A percentile compares a stretch with the other conserved stretches of the same genome.
These are phyloP conservation scores for Galerucella pusilla DNA, from an alignment of 2,888 invertebrate genomes.

Conservation along the genomic window DNA sequence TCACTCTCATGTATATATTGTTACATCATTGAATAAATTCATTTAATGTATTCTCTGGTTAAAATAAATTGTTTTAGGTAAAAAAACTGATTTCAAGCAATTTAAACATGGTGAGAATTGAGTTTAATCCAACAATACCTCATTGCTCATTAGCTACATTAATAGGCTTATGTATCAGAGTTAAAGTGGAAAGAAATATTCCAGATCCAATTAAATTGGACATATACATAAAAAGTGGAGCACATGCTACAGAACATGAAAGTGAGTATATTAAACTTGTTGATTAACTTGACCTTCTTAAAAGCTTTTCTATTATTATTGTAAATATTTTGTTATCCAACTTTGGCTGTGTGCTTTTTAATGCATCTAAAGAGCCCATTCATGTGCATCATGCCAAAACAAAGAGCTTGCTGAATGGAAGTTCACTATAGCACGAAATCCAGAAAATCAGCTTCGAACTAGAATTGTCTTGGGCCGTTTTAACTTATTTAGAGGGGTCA, in stretches of 20 bases:
- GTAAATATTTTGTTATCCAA: no score
- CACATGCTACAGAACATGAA: constrained; percentile 91
- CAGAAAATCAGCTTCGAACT: no score
- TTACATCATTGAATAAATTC: neutral
- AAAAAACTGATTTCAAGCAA: constrained; percentile 74
- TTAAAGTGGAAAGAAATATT: constrained; percentile 84
- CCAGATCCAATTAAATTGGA: constrained; percentile 87
- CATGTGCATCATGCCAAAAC: no score
- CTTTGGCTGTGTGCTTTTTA: no score
- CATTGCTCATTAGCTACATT: constrained; percentile 96
- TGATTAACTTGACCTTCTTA: no score
- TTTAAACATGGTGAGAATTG: constrained; percentile 79
- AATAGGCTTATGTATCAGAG: constrained; percentile 91
- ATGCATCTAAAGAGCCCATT: no score
- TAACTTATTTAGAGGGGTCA: no score
- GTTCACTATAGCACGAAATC: no score
- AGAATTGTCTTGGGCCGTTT: no score
- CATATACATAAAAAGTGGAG: constrained; percentile 90
- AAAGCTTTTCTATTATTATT: no score
- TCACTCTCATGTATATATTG: neutral
- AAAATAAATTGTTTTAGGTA: constrained; percentile 65
- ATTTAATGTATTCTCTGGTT: no score
- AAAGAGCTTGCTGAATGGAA: no score
- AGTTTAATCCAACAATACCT: constrained; percentile 95
- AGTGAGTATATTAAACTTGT: constrained; percentile 74